Evolutionary conservation across 2,797 vertebrate genomes (phyloP), one percentile per base, ranked within the genome.

Genomic region (Myotis myotis): DNA sequence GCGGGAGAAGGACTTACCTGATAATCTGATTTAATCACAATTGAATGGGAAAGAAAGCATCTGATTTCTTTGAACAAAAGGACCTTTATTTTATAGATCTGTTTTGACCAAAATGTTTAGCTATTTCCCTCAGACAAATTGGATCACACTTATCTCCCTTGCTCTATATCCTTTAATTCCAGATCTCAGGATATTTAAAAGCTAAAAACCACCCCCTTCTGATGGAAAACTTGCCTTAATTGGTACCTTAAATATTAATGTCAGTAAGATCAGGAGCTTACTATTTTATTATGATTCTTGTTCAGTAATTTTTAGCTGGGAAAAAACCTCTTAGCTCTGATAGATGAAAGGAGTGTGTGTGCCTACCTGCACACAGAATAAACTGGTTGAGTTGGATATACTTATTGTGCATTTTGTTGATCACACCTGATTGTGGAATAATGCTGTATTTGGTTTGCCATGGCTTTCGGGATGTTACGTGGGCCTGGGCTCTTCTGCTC

Each of bases 381-480:
- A 57, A 72, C 55, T 76, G n/a, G 49, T 38, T 51, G 13, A 62
- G 38, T 70, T 86, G 91, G 78, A 53, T 85, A 17, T 94, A 85
- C 93, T 36, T 86, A 60, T 68, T 94, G 92, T 94, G 78, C 79
- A 94, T 96, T 95, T 95, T 89, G 57, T 81, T 97, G 93, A 92
- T 91, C 96, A 92, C 97, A 93, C 60, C 5, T 53, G 12, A 41
- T 93, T 97, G 83, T 95, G 86, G 53, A 30, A 74, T 47, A 64
- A 0, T 22, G 33, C 81, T 90, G 6, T 72, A 76, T 89, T 95
- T 94, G 68, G 85, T 96, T 87, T 84, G 66, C 92, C 9, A 8
- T 36, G 72, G 64, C 66, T 91, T 70, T 71, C 28, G 12, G 72
- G 76, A 15, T 33, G 81, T 53, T 66, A 55, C 4, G 0, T 75